These are phyloP conservation scores for Ardeotis arabs DNA, from an alignment of 2,113 vertebrate species.

Conservation along the genomic window DNA sequence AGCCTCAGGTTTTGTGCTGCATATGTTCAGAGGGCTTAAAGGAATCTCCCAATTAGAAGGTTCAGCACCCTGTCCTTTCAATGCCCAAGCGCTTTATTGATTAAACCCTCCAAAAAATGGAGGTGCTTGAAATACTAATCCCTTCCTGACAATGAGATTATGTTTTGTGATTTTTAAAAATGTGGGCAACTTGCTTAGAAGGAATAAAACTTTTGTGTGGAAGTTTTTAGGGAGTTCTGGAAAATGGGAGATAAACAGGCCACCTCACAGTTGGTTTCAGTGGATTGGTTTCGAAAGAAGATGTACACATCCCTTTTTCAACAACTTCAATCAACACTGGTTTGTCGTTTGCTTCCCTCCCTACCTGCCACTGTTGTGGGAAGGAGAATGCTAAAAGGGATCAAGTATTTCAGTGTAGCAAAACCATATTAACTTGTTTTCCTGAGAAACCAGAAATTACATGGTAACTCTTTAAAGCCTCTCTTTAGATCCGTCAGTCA, in stretches of 20 bases:
- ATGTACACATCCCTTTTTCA: background rate
- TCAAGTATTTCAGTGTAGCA: background rate
- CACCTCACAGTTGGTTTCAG: background rate
- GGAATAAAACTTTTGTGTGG: background rate
- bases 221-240: background rate
- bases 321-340: background rate
- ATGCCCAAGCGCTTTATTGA: background rate
- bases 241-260: background rate
- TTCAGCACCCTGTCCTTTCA: background rate
- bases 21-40: background rate
- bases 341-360: background rate
- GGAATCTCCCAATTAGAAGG: background rate
- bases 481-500: background rate
- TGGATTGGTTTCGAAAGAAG: background rate
- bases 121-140: background rate
- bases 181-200: background rate
- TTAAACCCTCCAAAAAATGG: background rate
- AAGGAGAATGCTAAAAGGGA: background rate
- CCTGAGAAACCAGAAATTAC: background rate
- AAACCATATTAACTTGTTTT: background rate
- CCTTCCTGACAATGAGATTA: background rate
- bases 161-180: background rate
- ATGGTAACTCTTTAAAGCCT: background rate
- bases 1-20: background rate
- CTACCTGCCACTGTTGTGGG: background rate